These are phyloP conservation scores for Enteromius treurensis DNA, from an alignment of 2,797 vertebrate species.

Conservation along the genomic window DNA sequence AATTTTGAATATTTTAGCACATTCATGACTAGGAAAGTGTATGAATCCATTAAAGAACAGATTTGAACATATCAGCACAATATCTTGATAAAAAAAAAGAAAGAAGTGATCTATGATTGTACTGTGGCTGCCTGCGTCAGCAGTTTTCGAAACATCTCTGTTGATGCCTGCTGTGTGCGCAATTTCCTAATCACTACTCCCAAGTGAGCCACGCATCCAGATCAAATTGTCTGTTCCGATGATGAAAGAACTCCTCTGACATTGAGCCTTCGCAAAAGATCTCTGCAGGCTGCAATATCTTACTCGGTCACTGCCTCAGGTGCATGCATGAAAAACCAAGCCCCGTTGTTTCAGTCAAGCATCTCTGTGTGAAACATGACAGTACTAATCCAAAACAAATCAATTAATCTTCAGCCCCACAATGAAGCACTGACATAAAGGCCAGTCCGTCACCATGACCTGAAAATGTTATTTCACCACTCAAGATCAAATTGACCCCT, in stretches of 20 bases:
- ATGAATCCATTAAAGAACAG: not conserved
- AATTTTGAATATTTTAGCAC: not conserved
- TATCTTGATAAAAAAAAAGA: not conserved
- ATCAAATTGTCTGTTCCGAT: conserved; percentile 13
- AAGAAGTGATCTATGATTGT: not conserved
- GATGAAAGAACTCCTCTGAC: conserved; percentile 39
- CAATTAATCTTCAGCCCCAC: conserved; percentile 15
- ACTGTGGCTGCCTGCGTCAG: not conserved
- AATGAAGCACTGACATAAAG: conserved; percentile 30
- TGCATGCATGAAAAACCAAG: not conserved
- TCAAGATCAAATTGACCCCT: conserved; percentile 39
- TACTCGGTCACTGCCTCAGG: not conserved
- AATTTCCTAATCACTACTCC: conserved; percentile 24
- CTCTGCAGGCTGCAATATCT: conserved; percentile 1
- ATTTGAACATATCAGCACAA: not conserved
- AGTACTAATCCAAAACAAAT: conserved; percentile 27
- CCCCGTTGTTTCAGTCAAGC: conserved; percentile 33
- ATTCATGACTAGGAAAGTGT: not conserved
- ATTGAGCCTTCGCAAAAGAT: not conserved
- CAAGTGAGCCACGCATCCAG: conserved; percentile 10
- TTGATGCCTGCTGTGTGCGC: conserved; percentile 19
- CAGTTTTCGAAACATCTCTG: not conserved
- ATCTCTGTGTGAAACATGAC: not conserved
- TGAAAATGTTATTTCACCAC: conserved; percentile 50
- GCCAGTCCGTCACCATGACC: conserved; percentile 27